Conservation (phyloP, 2,888 invertebrate species). For the Noctua pronuba region DNA sequence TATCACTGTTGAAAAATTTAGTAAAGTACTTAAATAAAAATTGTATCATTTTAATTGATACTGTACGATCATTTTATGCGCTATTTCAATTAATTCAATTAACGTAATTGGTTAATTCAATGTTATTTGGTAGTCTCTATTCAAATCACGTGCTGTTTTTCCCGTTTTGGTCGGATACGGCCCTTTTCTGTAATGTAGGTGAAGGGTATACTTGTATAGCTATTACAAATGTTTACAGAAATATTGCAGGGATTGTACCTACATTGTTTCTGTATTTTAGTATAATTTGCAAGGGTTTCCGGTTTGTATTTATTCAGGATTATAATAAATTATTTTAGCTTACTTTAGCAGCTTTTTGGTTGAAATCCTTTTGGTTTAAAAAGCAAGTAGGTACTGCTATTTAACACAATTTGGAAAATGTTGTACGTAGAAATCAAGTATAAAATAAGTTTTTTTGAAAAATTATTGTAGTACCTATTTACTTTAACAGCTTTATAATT, state of each 20-base stretch:
- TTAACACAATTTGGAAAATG: not conserved
- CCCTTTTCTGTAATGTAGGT: slow-evolving; percentile 51
- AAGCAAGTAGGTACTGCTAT: not conserved
- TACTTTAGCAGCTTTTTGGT: not conserved
- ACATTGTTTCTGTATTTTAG: slow-evolving; percentile 35
- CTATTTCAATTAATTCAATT: slow-evolving; percentile 67
- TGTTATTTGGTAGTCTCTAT: slow-evolving; percentile 59
- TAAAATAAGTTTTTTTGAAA: not conserved
- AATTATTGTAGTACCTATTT: not conserved
- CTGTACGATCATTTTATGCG: slow-evolving; percentile 57
- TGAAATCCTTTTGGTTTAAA: not conserved
- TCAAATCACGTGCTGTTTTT: slow-evolving; percentile 66
- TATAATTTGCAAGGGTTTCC: not conserved
- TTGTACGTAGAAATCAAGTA: not conserved
- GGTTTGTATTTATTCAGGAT: slow-evolving; percentile 37
- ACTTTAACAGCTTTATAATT: not conserved
- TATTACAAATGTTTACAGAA: slow-evolving; percentile 39
- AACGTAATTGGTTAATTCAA: slow-evolving; percentile 62
- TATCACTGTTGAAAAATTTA: not conserved
- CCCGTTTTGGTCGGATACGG: slow-evolving; percentile 47
- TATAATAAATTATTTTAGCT: slow-evolving; percentile 8
- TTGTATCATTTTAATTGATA: slow-evolving; percentile 47
- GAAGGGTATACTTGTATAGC: slow-evolving; percentile 47
- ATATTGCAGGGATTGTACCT: slow-evolving; percentile 27
- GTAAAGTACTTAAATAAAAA: not conserved